Base-by-base conservation (phyloP, 2,113 vertebrate species). In the Rhea americana region DNA sequence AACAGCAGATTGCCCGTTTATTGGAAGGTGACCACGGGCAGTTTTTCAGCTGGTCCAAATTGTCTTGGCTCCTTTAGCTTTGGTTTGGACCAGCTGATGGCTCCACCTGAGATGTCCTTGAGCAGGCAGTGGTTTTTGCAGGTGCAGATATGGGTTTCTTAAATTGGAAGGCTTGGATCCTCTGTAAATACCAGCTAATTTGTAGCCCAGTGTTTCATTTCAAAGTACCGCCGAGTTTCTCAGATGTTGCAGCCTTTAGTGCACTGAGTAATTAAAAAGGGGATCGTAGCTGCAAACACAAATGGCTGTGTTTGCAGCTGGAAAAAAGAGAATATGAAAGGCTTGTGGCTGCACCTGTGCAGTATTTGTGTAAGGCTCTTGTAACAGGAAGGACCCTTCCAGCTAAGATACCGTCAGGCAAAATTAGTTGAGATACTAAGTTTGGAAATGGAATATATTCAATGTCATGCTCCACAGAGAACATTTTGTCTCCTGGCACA, bases 1-100 rank as follows among this genome's bases (percentile, higher is more conserved):
- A 14, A 1, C 5, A 3, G 5, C 2, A 0, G 28, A 72, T 21
- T 73, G 53, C 13, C n/a, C 58, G 28, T 30, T 65, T 6, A 1
- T 13, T 17, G n/a, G 32, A 71, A 71, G 48, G 14, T 17, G 45
- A 48, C 66, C 16, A 5, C 3, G 2, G 6, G 51, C 59, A 72
- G 39, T 11, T 70, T 77, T 30, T 87, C 21, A 63, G 26, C 4
- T 65, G 7, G 73, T 74, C 37, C 11, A 19, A 0, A 15, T 15
- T 37, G 59, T 66, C 68, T 45, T 30, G 45, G 26, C 20, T 86
- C 53, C 45, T 80, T 82, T 39, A 71, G 9, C 37, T 62, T 73
- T 0, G 2, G 18, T 22, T 35, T 62, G 58, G 37, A 51, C 37
- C 56, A 63, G 51, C 28, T n/a, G 19, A 50, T 35, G 76, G 70